Evolutionary conservation across 1,140 invertebrate genomes (phyloP).

Genomic region (Cepaea nemoralis): DNA sequence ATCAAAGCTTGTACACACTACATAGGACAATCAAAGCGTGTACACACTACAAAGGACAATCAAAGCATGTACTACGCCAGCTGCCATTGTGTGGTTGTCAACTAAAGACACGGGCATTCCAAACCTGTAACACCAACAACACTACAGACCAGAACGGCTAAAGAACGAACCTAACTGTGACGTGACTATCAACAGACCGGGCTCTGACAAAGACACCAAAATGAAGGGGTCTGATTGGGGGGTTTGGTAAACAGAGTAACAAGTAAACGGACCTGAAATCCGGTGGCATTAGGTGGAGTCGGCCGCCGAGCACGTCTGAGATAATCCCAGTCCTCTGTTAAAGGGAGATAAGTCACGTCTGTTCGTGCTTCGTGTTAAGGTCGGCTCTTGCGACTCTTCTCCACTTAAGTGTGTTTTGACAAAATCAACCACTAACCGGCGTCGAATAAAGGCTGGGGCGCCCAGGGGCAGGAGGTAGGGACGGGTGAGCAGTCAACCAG

Average conservation of each 20-base stretch:
- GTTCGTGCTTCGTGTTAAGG: not conserved
- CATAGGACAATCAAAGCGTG: too few relatives aligned
- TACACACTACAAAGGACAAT: too few relatives aligned
- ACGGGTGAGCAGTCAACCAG: too few relatives aligned
- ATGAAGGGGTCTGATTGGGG: not conserved
- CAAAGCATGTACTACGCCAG: too few relatives aligned
- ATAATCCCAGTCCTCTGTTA: not conserved
- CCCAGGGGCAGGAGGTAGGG: not conserved
- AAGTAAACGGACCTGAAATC: not conserved
- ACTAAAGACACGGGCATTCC: too few relatives aligned
- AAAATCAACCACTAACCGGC: conserved; percentile 3
- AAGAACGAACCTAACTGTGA: not conserved
- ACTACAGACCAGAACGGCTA: not conserved
- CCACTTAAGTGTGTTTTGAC: not conserved
- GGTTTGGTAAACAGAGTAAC: too few relatives aligned
- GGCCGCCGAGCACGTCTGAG: not conserved
- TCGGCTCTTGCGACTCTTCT: not conserved
- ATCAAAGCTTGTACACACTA: too few relatives aligned
- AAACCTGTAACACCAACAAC: too few relatives aligned
- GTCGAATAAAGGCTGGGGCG: not conserved
- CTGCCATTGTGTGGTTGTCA: too few relatives aligned
- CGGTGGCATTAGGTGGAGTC: not conserved
- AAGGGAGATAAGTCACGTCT: not conserved
- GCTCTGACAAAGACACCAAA: not conserved
- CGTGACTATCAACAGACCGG: not conserved